phyloP scores from a whole-genome alignment of 2,888 invertebrate species.

The Hylaea fasciaria region DNA sequence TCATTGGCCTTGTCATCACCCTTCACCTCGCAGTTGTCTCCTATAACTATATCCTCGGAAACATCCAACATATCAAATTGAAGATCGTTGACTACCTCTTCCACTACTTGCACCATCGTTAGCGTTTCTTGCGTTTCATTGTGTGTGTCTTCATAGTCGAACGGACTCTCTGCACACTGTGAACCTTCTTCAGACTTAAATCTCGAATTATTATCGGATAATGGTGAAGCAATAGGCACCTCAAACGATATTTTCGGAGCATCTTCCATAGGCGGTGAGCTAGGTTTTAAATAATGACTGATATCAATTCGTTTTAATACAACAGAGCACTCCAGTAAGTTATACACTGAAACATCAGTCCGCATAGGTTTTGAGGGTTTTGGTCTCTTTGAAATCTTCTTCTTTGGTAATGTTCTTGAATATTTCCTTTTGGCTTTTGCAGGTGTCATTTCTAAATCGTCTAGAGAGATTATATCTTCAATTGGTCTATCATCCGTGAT shows the following conservation, averaged over 20 bases:
- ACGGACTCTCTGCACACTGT: not conserved
- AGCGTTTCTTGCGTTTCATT: constrained; percentile 3
- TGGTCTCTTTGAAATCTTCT: constrained; percentile 27
- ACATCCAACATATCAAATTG: constrained; percentile 80
- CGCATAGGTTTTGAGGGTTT: constrained; percentile 41
- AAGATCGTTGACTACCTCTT: constrained; percentile 60
- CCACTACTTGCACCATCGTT: constrained; percentile 34
- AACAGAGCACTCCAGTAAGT: constrained; percentile 67
- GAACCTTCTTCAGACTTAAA: not conserved
- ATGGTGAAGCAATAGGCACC: constrained; percentile 3
- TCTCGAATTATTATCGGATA: not conserved
- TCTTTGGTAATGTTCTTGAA: constrained; percentile 47
- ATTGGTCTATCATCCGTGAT: constrained; percentile 74
- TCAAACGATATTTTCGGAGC: not conserved
- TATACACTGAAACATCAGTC: constrained; percentile 39
- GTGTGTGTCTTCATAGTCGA: not conserved
- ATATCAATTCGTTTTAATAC: constrained; percentile 61
- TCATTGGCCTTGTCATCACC: constrained; percentile 58
- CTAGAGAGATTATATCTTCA: constrained; percentile 75
- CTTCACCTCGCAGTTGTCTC: constrained; percentile 68
- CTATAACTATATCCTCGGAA: constrained; percentile 78
- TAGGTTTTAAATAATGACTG: constrained; percentile 47
- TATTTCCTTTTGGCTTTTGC: constrained; percentile 51
- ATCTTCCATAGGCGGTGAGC: not conserved
- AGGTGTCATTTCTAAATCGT: constrained; percentile 64